Base-by-base conservation (phyloP, 2,888 invertebrate species). In the Drosophila neonasuta region DNA sequence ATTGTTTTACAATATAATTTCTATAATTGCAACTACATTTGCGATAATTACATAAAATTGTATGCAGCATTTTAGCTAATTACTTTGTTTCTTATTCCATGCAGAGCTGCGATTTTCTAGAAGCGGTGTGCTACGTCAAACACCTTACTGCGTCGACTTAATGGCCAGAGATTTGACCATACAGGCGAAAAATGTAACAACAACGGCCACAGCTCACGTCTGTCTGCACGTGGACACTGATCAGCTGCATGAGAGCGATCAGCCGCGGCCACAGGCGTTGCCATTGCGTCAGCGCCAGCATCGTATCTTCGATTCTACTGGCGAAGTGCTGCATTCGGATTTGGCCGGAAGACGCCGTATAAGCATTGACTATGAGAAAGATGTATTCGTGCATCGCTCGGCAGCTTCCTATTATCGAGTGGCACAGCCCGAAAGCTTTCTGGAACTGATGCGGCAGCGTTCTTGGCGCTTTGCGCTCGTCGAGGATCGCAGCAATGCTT, bases 141-240 rank as follows among this genome's bases (percentile, higher is more conserved):
- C 86, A 20, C 92, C 92, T 2, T 93, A 93, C 81, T 91, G 91
- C 57, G 91, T 93, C 39, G 85, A 90, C 1, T 87, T 93, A 44
- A 92, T 92, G 79, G 92, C 93, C 5, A 92, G 89, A 20, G 93
- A 93, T 78, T 91, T 91, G 68, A 91, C 92, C 11, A 88, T 93
- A 15, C 82, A 91, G 2, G 30, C 30, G 9, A 44, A 10, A 0
- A 74, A 67, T 39, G 73, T 74, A 5, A 39, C 61, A 5, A 78
- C 79, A 41, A 76, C 82, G 89, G 78, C 88, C 69, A 77, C 91
- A 85, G 77, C 91, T 74, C 60, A 90, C 84, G 86, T 91, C 88
- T 91, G 93, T 89, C 86, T 92, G 80, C 88, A 80, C 36, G 82
- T 89, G 13, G 87, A 91, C 78, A 72, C 87, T 5, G 75, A 63